phyloP scores from a whole-genome alignment of 2,113 vertebrate species.

The Cacatua alba region DNA sequence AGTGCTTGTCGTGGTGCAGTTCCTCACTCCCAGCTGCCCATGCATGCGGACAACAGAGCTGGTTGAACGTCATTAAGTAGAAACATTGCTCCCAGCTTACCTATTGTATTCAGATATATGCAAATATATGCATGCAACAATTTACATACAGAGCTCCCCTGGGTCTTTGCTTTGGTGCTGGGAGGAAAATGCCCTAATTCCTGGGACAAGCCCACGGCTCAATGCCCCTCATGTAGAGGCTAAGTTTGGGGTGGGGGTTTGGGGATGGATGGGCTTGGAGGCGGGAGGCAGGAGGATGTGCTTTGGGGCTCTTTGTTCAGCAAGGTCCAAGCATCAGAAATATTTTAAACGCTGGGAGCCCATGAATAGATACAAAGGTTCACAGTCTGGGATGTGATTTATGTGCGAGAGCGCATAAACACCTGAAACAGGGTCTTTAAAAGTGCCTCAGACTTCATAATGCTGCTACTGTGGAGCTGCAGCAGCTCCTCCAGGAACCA shows the following conservation, averaged over 20 bases:
- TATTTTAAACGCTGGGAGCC: background rate
- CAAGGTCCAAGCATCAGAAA: background rate
- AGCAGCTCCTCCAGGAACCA: background rate
- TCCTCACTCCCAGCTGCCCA: background rate
- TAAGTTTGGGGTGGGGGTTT: fast-evolving
- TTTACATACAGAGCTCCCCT: background rate
- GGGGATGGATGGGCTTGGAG: background rate
- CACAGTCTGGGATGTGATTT: background rate
- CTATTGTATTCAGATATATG: background rate
- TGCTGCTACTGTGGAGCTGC: background rate
- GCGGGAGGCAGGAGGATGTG: background rate
- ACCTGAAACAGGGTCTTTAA: background rate
- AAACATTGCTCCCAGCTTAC: background rate
- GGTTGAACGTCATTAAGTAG: background rate
- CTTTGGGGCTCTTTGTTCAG: background rate
- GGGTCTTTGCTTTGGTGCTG: fast-evolving
- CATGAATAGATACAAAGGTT: background rate
- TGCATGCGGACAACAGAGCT: fast-evolving
- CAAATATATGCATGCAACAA: background rate
- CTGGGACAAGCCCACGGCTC: background rate
- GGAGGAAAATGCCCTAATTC: background rate
- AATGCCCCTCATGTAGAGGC: background rate
- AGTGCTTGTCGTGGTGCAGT: fast-evolving
- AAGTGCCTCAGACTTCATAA: background rate
- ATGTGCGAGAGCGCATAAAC: background rate